Percentiles rank a stretch among this genome's conserved stretches.
Evolutionary conservation across 2,888 invertebrate species (phyloP).

Genomic region (Nymphalis urticae): DNA sequence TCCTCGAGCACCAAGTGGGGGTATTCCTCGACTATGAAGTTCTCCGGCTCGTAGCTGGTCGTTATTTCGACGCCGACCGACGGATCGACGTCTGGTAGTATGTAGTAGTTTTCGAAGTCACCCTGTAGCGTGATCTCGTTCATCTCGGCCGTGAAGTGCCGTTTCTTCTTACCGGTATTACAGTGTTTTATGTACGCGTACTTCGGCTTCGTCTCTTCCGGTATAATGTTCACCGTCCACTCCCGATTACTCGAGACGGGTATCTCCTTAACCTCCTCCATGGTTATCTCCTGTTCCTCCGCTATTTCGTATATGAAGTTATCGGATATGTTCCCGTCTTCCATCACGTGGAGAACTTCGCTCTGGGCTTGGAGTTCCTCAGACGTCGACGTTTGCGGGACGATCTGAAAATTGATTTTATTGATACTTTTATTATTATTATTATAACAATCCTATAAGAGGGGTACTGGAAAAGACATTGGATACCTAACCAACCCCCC

Average conservation of each 20-base stretch:
- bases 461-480: too few species aligned
- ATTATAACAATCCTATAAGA: too few species aligned
- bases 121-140: constrained; percentile 69
- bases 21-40: constrained; percentile 70
- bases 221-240: constrained; percentile 73
- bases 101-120: constrained; percentile 75
- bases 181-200: constrained; percentile 76
- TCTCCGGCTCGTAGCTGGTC: constrained; percentile 72
- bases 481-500: too few species aligned
- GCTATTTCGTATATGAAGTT: constrained; percentile 78
- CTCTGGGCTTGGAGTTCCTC: constrained; percentile 39
- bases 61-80: constrained; percentile 71
- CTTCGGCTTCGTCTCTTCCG: constrained; percentile 64
- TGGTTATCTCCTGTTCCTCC: constrained; percentile 72
- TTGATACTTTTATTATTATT: neutral
- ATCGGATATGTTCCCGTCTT: constrained; percentile 61
- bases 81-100: constrained; percentile 72
- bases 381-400: constrained; percentile 57
- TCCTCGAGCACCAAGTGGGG: constrained; percentile 67
- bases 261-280: constrained; percentile 74
- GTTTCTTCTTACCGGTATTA: constrained; percentile 67
- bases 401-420: constrained; percentile 55
- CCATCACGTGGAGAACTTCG: constrained; percentile 64
- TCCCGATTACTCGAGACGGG: constrained; percentile 56
- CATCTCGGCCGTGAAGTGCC: constrained; percentile 73